A percentile compares a stretch with the other conserved stretches of the same genome.
Conservation (phyloP, 2,797 vertebrate species). For the Sebastes vulpes region DNA sequence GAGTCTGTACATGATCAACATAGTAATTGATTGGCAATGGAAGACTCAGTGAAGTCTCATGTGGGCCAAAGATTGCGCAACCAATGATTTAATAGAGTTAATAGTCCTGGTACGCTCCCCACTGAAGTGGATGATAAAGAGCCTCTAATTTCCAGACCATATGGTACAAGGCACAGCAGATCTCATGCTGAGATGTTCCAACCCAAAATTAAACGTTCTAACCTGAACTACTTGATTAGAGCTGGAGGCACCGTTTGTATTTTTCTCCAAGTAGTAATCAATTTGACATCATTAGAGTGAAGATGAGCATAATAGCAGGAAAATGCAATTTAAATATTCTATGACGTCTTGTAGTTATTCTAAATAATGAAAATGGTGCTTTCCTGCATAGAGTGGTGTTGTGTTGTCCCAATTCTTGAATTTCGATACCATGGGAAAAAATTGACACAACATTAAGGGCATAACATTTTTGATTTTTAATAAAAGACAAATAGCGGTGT, state of each 20-base stretch:
- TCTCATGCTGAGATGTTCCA: slow-evolving; percentile 26
- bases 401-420: too few relatives aligned
- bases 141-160: slow-evolving; percentile 47
- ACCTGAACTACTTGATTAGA: background rate
- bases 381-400: too few relatives aligned
- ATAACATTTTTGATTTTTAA: too few relatives aligned
- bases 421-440: too few relatives aligned
- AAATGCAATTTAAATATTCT: background rate
- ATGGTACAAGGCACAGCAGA: slow-evolving; percentile 22
- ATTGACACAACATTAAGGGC: too few relatives aligned
- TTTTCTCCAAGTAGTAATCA: background rate
- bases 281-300: background rate
- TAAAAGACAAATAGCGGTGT: too few relatives aligned
- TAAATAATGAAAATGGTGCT: background rate
- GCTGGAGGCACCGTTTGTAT: background rate
- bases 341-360: background rate
- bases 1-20: slow-evolving; percentile 33
- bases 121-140: slow-evolving; percentile 48
- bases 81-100: slow-evolving; percentile 63
- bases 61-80: slow-evolving; percentile 49
- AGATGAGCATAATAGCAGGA: background rate
- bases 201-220: slow-evolving; percentile 1
- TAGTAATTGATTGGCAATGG: slow-evolving; percentile 56
- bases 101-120: slow-evolving; percentile 38
- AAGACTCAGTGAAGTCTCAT: slow-evolving; percentile 15